Percentiles rank a stretch among this genome's conserved stretches.
phyloP scores from a whole-genome alignment of 2,888 invertebrate species.

The Copidosoma aretas region DNA sequence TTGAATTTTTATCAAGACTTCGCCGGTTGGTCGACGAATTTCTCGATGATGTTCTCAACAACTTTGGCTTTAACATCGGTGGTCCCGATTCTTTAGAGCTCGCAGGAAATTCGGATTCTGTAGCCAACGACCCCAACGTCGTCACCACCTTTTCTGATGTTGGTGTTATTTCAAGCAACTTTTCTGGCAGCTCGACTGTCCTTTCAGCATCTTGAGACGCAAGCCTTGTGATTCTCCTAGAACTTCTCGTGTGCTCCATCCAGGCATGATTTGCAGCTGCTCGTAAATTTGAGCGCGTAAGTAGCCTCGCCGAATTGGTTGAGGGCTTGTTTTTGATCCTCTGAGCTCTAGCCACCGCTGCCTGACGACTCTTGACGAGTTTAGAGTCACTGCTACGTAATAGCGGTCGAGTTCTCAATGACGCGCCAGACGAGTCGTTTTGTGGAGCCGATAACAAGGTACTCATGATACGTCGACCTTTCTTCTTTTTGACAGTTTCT shows the following conservation, averaged over 20 bases:
- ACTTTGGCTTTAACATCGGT: conserved; percentile 27
- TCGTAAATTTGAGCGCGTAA: conserved; percentile 46
- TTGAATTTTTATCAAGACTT: conserved; percentile 19
- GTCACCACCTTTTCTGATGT: conserved; percentile 36
- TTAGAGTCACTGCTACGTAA: conserved; percentile 57
- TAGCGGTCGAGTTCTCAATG: conserved; percentile 53
- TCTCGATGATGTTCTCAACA: conserved; percentile 35
- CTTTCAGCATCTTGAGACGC: conserved; percentile 13
- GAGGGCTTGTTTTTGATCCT: neutral
- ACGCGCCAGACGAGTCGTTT: conserved; percentile 44
- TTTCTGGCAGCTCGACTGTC: neutral
- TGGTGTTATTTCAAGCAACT: neutral
- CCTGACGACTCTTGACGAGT: conserved; percentile 45
- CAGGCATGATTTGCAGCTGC: conserved; percentile 36
- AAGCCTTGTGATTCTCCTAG: conserved; percentile 27
- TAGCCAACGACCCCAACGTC: neutral
- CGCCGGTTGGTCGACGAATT: conserved; percentile 32
- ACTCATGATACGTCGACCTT: conserved; percentile 23
- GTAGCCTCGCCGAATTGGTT: conserved; percentile 36
- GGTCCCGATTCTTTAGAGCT: conserved; percentile 1
- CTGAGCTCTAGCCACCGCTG: neutral
- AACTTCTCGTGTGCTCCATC: conserved; percentile 34
- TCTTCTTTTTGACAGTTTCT: conserved; percentile 31
- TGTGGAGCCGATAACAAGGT: neutral
- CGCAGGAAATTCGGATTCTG: too few species aligned